Evolutionary conservation across 2,888 invertebrate species (phyloP).

Genomic region (Pollenia labialis): DNA sequence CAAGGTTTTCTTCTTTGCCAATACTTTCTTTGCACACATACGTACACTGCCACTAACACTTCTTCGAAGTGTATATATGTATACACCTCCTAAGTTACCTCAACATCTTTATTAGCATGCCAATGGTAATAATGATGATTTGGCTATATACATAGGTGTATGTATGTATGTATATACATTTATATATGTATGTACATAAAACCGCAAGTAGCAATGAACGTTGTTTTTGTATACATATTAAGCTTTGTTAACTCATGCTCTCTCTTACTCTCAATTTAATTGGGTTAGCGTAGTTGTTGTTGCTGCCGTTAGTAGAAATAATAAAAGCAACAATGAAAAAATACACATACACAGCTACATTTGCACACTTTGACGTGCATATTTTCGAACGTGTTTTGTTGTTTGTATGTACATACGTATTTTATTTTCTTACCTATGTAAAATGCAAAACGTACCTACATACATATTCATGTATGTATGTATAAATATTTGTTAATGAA

Average conservation of each 20-base stretch:
- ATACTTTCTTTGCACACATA: constrained; percentile 44
- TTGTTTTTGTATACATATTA: constrained; percentile 29
- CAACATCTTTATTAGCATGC: constrained; percentile 38
- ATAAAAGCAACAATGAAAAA: constrained; percentile 10
- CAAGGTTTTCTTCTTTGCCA: constrained; percentile 56
- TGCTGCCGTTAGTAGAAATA: constrained; percentile 20
- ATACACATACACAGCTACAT: constrained; percentile 7
- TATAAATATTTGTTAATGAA: background rate
- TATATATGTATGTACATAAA: constrained; percentile 27
- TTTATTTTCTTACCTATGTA: constrained; percentile 62
- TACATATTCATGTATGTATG: constrained; percentile 12
- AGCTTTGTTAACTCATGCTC: constrained; percentile 59
- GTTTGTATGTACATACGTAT: constrained; percentile 9
- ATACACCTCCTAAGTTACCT: constrained; percentile 47
- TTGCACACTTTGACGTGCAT: constrained; percentile 41
- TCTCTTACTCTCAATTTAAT: constrained; percentile 45
- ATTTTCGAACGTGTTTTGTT: constrained; percentile 43
- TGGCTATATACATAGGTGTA: constrained; percentile 17
- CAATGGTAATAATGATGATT: constrained; percentile 46
- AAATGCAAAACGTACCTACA: constrained; percentile 11
- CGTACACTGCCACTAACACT: background rate
- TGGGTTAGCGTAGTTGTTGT: constrained; percentile 1
- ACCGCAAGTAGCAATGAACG: constrained; percentile 62
- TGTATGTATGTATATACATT: background rate
- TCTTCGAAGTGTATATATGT: background rate